Base-by-base conservation (phyloP, 2,797 vertebrate species). In the Artibeus lituratus region DNA sequence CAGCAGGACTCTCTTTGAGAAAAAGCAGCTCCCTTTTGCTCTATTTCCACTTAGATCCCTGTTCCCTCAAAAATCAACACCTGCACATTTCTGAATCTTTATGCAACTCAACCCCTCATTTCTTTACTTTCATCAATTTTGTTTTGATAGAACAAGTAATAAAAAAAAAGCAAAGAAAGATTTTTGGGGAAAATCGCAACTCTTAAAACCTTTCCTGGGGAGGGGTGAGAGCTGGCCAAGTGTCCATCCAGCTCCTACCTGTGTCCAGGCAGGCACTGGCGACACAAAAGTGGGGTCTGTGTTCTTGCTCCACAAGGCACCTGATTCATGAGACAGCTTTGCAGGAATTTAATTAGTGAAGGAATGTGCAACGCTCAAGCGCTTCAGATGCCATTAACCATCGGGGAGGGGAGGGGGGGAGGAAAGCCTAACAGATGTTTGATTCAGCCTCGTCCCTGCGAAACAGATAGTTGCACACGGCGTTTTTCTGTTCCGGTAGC, bases 311-410 rank as follows among this genome's bases (percentile, higher is more conserved):
- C 74, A 95, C 96, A 97, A 97, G 97, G 93, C 96, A 96, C 85
- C 93, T 97, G 95, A 96, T 97, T 97, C 92, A 83, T 91, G 91
- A 97, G 95, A 87, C 89, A 96, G 88, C 85, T 80, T 95, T 81
- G 32, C 69, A 95, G 94, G 96, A 98, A 96, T 97, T 97, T 97
- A 98, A 97, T 97, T 97, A 95, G 95, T 26, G 83, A 94, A 98
- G 97, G 94, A 96, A 90, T 92, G 94, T 96, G 83, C 85, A 92
- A 47, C 84, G 90, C 93, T 94, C 92, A 90, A 70, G 91, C 0
- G 0, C 59, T 90, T 95, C 97, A 90, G 96, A 97, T 97, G 96
- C 96, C 92, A 87, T 97, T 97, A 94, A 96, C 37, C 95, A 44
- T 85, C 49, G 77, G 83, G 92, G 94, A 86, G 65, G 93, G 78